These are phyloP conservation scores for Aleiodes testaceus DNA, from an alignment of 2,888 invertebrate genomes.

Conservation along the genomic window DNA sequence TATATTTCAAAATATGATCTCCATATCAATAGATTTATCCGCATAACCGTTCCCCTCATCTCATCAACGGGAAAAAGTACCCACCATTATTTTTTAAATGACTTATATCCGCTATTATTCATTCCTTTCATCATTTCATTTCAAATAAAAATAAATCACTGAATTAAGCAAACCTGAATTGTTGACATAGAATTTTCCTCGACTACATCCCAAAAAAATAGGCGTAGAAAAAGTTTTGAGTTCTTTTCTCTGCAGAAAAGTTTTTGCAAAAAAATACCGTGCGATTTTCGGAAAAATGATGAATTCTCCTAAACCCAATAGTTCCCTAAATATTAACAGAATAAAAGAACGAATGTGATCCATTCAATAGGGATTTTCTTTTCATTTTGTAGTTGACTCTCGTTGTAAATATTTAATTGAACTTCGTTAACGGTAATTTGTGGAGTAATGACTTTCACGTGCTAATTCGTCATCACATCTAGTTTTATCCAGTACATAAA, in stretches of 20 bases:
- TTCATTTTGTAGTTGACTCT: too few species aligned
- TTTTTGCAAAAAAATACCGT: not conserved
- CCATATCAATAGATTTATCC: too few species aligned
- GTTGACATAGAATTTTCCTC: too few species aligned
- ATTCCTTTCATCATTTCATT: not conserved
- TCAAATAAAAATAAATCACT: too few species aligned
- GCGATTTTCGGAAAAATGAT: too few species aligned
- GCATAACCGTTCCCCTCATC: slow-evolving; percentile 7
- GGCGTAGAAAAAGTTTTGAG: not conserved
- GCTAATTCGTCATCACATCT: slow-evolving; percentile 11
- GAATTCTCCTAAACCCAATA: too few species aligned
- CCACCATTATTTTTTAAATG: slow-evolving; percentile 10
- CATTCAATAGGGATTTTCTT: too few species aligned
- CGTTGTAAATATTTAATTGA: slow-evolving; percentile 20
- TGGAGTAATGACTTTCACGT: slow-evolving; percentile 27
- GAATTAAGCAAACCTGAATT: too few species aligned
- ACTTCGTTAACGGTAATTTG: slow-evolving; percentile 11
- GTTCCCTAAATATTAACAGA: too few species aligned
- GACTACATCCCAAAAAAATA: too few species aligned
- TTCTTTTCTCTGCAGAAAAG: not conserved
- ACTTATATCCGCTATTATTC: slow-evolving; percentile 26
- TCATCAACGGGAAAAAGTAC: slow-evolving; percentile 2
- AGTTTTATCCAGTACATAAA: slow-evolving; percentile 13
- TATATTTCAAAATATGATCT: too few species aligned
- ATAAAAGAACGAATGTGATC: too few species aligned